Evolutionary conservation across 2,888 invertebrate species (phyloP).

Genomic region (Hecatera dysodea): DNA sequence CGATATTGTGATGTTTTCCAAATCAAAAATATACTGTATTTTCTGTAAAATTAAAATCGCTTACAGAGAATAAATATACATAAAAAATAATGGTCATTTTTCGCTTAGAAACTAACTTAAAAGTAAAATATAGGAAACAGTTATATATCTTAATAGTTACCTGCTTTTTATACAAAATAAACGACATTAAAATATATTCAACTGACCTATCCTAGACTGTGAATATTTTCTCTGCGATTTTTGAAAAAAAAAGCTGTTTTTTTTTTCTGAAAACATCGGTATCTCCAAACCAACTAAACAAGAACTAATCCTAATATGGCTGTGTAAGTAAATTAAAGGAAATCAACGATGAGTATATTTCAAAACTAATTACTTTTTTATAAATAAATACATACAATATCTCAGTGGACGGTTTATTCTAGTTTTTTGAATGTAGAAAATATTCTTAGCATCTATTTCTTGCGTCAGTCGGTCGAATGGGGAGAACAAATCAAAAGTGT

Average conservation of each 20-base stretch:
- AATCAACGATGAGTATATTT: conserved; percentile 82
- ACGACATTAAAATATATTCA: conserved; percentile 32
- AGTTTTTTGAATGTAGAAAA: conserved; percentile 80
- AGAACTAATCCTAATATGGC: conserved; percentile 85
- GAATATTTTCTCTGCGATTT: not conserved
- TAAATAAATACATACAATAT: conserved; percentile 85
- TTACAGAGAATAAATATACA: conserved; percentile 9
- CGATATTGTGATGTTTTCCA: not conserved
- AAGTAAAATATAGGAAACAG: conserved; percentile 46
- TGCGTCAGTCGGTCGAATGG: conserved; percentile 78
- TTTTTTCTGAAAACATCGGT: not conserved
- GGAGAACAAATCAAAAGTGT: conserved; percentile 68
- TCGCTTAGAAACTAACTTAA: conserved; percentile 48
- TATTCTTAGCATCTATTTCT: conserved; percentile 79
- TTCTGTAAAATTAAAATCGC: not conserved
- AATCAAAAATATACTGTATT: not conserved
- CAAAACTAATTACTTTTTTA: conserved; percentile 71
- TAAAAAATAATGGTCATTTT: conserved; percentile 53
- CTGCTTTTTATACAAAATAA: conserved; percentile 38
- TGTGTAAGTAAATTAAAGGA: conserved; percentile 73
- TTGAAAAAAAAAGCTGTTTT: not conserved
- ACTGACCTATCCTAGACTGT: conserved; percentile 19
- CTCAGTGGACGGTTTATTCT: conserved; percentile 87
- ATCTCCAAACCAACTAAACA: conserved; percentile 49
- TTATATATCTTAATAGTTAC: conserved; percentile 11